Percentiles rank a stretch among this genome's conserved stretches.
Evolutionary conservation across 2,113 vertebrate genomes (phyloP).

Genomic region (Thamnaconus septentrionalis): DNA sequence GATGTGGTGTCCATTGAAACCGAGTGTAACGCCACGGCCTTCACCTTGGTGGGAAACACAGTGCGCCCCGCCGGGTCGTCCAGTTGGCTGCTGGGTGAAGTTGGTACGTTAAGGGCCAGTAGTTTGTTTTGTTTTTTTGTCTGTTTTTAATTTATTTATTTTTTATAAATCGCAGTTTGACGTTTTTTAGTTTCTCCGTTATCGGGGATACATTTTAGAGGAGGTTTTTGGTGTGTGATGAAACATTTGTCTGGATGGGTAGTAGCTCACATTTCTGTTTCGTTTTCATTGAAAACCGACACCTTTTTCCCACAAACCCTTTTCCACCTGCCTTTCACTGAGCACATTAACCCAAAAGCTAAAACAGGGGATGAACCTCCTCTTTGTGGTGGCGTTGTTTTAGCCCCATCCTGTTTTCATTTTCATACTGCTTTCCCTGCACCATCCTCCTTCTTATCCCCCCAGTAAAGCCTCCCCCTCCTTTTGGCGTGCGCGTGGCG

Average conservation of each 20-base stretch:
- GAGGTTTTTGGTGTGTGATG: too few species aligned
- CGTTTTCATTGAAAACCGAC: too few species aligned
- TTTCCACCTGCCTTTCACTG: conserved; percentile 1
- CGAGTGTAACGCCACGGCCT: conserved; percentile 24
- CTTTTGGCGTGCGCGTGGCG: conserved; percentile 72
- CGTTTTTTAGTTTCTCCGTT: too few species aligned
- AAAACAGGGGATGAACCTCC: background rate
- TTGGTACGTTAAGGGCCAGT: conserved; percentile 52
- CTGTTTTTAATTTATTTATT: conserved; percentile 2
- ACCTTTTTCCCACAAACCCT: too few species aligned
- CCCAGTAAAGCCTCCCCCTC: conserved; percentile 82
- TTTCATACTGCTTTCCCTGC: too few species aligned
- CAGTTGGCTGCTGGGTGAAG: conserved; percentile 27
- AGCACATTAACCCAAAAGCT: background rate
- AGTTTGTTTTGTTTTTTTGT: background rate
- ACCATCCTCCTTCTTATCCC: too few species aligned
- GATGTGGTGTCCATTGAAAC: background rate
- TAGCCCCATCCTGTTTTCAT: background rate
- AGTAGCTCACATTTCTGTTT: too few species aligned
- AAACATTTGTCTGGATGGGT: too few species aligned
- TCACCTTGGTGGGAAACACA: background rate
- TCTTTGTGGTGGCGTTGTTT: background rate
- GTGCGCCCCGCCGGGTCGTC: background rate
- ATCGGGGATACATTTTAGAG: too few species aligned
- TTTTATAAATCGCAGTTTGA: background rate